Percentiles rank a stretch among this genome's conserved stretches.
Conservation (phyloP, 2,113 vertebrate species). For the Hipposideros armiger region DNA sequence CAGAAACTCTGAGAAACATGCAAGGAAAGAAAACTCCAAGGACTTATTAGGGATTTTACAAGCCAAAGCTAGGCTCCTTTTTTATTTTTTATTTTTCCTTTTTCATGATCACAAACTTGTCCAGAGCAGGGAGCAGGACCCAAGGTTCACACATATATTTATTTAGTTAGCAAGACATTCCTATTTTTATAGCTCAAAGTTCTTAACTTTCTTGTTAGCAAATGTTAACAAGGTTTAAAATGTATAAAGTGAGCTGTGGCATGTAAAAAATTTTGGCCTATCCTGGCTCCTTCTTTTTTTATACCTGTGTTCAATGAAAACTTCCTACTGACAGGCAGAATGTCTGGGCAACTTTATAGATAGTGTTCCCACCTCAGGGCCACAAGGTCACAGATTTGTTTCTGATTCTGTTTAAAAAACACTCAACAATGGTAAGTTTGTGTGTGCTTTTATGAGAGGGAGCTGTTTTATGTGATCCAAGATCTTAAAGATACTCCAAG, state of each 20-base stretch:
- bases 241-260: conserved; percentile 86
- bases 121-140: conserved; percentile 83
- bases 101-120: conserved; percentile 65
- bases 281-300: conserved; percentile 83
- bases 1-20: conserved; percentile 74
- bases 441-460: conserved; percentile 85
- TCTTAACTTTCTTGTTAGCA: conserved; percentile 89
- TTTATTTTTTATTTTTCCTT: conserved; percentile 58
- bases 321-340: conserved; percentile 87
- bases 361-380: conserved; percentile 90
- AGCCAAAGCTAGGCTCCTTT: conserved; percentile 67
- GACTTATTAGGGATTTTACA: conserved; percentile 81
- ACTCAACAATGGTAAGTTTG: conserved; percentile 89
- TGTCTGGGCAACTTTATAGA: conserved; percentile 91
- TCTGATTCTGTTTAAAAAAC: conserved; percentile 89
- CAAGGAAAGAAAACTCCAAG: conserved; percentile 71
- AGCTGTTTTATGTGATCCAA: conserved; percentile 85
- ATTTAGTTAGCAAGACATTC: conserved; percentile 88
- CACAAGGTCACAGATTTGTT: conserved; percentile 90
- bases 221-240: conserved; percentile 89
- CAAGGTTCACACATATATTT: conserved; percentile 84
- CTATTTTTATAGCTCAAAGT: conserved; percentile 88
- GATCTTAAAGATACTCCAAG: conserved; percentile 89
- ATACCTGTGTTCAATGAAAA: conserved; percentile 86
- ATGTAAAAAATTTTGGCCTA: conserved; percentile 87